Conservation (phyloP, 2,113 vertebrate genomes). For the Psilopsiagon aurifrons region DNA sequence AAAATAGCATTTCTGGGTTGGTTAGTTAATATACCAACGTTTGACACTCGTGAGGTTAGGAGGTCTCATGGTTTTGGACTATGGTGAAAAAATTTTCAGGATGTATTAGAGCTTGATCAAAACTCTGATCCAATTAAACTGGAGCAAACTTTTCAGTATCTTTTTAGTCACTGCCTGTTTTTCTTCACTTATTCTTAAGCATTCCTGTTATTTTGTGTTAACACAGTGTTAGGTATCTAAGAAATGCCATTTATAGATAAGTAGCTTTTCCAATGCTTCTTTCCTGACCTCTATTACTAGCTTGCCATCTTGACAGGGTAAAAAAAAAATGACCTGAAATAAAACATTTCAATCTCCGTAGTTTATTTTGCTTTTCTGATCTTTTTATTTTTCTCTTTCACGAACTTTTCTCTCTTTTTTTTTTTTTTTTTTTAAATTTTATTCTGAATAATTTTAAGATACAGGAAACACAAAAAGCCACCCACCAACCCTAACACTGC, state of each 20-base stretch:
- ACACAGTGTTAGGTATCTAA: not conserved
- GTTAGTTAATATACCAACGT: not conserved
- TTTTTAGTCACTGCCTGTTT: not conserved
- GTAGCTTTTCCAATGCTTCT: not conserved
- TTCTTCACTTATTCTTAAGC: not conserved
- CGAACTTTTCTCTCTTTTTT: not conserved
- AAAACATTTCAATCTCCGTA: not conserved
- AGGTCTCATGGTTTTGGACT: not conserved
- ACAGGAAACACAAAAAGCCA: not conserved
- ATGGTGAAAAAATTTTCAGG: not conserved
- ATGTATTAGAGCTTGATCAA: not conserved
- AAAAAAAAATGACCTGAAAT: not conserved
- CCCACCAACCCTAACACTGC: not conserved
- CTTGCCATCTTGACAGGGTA: not conserved
- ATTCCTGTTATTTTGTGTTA: not conserved
- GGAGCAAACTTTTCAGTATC: not conserved
- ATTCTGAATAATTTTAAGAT: not conserved
- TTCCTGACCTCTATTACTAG: not conserved
- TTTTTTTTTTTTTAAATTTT: not conserved
- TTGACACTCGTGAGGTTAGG: not conserved
- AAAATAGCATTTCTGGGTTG: not conserved
- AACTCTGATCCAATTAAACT: not conserved
- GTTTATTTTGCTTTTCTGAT: not conserved
- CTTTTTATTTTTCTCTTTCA: not conserved
- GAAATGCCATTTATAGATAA: not conserved